Evolutionary conservation across 2,797 vertebrate species (phyloP).

Genomic region (Microcaecilia unicolor): DNA sequence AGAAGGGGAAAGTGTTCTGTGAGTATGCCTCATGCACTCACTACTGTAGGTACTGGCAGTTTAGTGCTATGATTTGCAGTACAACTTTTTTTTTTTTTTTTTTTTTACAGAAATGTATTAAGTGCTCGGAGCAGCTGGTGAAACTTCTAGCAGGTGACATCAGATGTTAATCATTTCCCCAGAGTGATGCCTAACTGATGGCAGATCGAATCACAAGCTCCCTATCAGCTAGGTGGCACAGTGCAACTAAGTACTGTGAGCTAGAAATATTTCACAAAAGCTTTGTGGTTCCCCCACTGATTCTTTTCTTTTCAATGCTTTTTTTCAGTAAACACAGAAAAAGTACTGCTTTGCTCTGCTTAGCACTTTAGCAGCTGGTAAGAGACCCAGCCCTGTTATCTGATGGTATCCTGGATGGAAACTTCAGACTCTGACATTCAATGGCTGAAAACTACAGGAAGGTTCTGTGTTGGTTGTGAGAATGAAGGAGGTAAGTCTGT

Average conservation of each 20-base stretch:
- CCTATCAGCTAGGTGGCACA: conserved; percentile 24
- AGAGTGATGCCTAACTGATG: conserved; percentile 17
- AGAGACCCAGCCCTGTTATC: conserved; percentile 17
- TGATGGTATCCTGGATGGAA: conserved; percentile 26
- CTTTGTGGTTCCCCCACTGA: conserved; percentile 4
- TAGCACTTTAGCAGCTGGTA: conserved; percentile 6
- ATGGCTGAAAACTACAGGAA: conserved; percentile 20
- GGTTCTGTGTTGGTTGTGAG: neutral
- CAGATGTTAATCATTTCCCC: conserved; percentile 51
- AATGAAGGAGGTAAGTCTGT: conserved; percentile 44
- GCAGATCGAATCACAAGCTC: conserved; percentile 29
- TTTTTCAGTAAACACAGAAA: conserved; percentile 16
- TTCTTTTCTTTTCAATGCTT: too few relatives aligned
- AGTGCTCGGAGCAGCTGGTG: neutral
- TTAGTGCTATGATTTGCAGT: too few relatives aligned
- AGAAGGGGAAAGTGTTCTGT: too few relatives aligned
- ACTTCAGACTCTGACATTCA: conserved; percentile 10
- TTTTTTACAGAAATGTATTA: neutral
- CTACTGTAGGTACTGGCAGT: too few relatives aligned
- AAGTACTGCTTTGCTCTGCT: conserved; percentile 20
- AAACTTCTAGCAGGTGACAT: conserved; percentile 22
- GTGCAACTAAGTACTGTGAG: conserved; percentile 13
- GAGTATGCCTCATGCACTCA: too few relatives aligned
- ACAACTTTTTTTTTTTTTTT: neutral
- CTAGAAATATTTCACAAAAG: conserved; percentile 4